Evolutionary conservation across 1,140 invertebrate genomes (phyloP).

Genomic region (Drosophila sp.): DNA sequence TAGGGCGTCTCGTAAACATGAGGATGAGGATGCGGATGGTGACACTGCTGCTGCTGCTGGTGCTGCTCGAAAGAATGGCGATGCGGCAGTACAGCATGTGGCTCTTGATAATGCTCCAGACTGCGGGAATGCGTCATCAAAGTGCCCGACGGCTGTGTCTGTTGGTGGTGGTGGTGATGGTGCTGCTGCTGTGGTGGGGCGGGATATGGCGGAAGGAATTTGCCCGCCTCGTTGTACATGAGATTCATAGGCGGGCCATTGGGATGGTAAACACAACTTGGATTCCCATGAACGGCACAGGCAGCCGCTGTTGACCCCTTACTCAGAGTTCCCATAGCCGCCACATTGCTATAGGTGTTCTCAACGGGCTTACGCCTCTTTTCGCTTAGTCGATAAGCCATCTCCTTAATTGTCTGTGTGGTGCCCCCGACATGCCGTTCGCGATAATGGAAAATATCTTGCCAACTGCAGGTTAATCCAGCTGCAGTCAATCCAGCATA

Average conservation of each 20-base stretch:
- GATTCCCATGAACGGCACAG: slow-evolving; percentile 49
- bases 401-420: slow-evolving; percentile 68
- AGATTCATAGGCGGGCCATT: slow-evolving; percentile 50
- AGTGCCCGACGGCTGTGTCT: slow-evolving; percentile 17
- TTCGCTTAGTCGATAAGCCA: slow-evolving; percentile 61
- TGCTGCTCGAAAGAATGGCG: slow-evolving; percentile 82
- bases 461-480: slow-evolving; percentile 84
- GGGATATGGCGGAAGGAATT: slow-evolving; percentile 55
- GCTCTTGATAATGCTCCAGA: slow-evolving; percentile 81
- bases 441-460: slow-evolving; percentile 87
- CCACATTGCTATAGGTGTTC: slow-evolving; percentile 71
- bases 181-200: slow-evolving; percentile 36
- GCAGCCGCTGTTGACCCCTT: slow-evolving; percentile 6
- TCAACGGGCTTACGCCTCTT: slow-evolving; percentile 60
- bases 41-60: slow-evolving; percentile 54
- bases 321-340: slow-evolving; percentile 30
- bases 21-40: slow-evolving; percentile 50
- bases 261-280: slow-evolving; percentile 53
- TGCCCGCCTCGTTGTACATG: slow-evolving; percentile 48
- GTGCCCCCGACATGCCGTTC: slow-evolving; percentile 85
- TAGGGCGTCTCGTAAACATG: slow-evolving; percentile 77
- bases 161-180: slow-evolving; percentile 29
- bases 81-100: slow-evolving; percentile 63
- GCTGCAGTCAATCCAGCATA: slow-evolving; percentile 69
- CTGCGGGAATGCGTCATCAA: slow-evolving; percentile 80